phyloP scores from a whole-genome alignment of 2,113 vertebrate genomes.

The Galbula dea region DNA sequence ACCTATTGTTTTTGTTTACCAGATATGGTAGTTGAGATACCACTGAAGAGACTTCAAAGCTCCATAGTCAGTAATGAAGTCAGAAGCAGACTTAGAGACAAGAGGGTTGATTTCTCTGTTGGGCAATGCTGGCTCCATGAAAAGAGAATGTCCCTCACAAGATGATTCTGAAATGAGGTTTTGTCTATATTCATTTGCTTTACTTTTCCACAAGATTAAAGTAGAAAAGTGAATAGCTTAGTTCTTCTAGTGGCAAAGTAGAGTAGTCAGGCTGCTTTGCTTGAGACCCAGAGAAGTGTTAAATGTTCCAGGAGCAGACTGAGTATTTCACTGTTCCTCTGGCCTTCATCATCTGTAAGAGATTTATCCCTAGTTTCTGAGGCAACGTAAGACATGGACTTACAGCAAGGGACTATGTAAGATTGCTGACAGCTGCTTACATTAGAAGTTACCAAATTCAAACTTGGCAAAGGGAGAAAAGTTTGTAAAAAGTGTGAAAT shows the following conservation, averaged over 20 bases:
- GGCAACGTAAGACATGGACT: neutral
- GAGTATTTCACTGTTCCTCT: neutral
- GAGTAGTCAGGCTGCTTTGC: neutral
- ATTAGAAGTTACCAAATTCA: neutral
- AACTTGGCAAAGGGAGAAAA: neutral
- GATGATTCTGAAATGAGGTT: slow-evolving; percentile 26
- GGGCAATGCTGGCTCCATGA: neutral
- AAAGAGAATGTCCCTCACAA: neutral
- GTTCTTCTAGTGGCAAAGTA: neutral
- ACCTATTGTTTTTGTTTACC: neutral
- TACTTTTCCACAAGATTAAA: slow-evolving; percentile 12
- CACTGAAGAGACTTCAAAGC: slow-evolving; percentile 23
- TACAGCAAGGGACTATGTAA: neutral
- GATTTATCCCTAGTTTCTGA: neutral
- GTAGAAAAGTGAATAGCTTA: neutral
- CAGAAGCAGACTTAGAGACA: neutral
- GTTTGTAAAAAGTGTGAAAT: neutral
- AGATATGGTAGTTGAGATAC: neutral
- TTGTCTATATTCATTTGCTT: slow-evolving; percentile 35
- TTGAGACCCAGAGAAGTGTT: neutral
- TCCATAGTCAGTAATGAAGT: neutral
- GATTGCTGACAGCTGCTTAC: neutral
- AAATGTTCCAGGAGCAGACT: neutral
- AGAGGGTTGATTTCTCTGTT: slow-evolving; percentile 18
- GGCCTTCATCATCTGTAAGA: neutral